Base-by-base conservation (phyloP, 1,140 invertebrate species). In the Heliconius himera region DNA sequence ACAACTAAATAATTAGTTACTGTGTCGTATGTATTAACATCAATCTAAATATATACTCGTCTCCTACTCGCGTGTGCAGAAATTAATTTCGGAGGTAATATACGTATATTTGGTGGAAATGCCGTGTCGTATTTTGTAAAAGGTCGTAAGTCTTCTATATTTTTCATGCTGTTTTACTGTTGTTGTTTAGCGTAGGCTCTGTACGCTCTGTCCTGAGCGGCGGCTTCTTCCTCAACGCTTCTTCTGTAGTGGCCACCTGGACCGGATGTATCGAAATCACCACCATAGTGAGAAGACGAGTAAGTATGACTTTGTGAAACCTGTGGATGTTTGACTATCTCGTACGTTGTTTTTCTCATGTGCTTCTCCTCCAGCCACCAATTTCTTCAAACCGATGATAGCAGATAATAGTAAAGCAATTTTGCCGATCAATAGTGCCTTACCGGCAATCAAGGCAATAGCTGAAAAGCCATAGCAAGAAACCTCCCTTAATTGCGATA, bases 311-410 rank as follows among this genome's bases (percentile, higher is more conserved):
- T 96, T 89, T 97, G 96, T 56, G 96, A 97, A 74, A 97, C 96
- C 83, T 97, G 96, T n/a, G 97, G 97, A 92, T 97, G 96, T 89
- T 98, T 98, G 22, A 98, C 96, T 87, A 98, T 97, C 92, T 98
- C 97, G 85, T 97, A 97, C 18, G 97, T 97, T 3, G 97, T 97
- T 89, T n/a, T 97, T 97, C 87, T 97, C 97, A 73, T 96, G 95
- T 22, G 95, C 95, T 78, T 96, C 95, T 4, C 95, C 95, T 54
- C 95, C 92, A 8, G 95, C 94, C 0, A 97, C 95, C 29, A 97
- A 91, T 87, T 97, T 97, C 94, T 97, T 98, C 66, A 98, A 92
- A 0, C 96, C 97, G 66, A 98, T 95, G 56, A 97, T 96, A 13
- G 96, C 96, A 51, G 96, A 97, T 22, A 98, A 93, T 3, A 97